Conservation (phyloP, 2,888 invertebrate genomes). For the Rhagium mordax region DNA sequence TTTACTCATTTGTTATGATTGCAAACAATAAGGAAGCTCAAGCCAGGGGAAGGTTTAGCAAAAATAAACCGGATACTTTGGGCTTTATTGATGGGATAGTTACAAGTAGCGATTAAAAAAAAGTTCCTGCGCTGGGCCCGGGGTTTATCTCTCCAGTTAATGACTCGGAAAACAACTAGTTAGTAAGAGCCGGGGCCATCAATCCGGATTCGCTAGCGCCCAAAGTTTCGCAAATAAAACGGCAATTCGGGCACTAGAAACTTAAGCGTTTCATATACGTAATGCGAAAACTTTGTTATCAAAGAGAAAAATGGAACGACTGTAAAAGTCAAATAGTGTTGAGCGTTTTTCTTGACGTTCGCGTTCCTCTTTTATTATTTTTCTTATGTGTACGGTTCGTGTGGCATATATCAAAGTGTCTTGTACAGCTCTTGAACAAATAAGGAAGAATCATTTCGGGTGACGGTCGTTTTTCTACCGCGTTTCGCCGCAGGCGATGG, state of each 20-base stretch:
- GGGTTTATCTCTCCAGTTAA: no score
- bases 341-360: slow-evolving; percentile 23
- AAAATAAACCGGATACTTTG: no score
- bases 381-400: slow-evolving; percentile 53
- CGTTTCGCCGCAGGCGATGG: neutral
- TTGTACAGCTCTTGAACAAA: slow-evolving; percentile 62
- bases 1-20: no score
- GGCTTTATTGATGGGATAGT: no score
- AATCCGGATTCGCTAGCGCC: no score
- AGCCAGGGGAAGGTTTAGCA: no score
- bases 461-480: slow-evolving; percentile 45
- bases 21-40: no score
- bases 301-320: slow-evolving; percentile 21
- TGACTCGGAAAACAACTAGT: no score
- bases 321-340: slow-evolving; percentile 19
- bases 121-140: no score
- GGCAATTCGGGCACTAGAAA: neutral
- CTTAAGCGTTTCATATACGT: slow-evolving; percentile 1
- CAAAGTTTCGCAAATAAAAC: neutral
- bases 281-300: neutral
- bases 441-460: slow-evolving; percentile 60
- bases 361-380: slow-evolving; percentile 45
- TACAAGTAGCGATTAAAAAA: no score
- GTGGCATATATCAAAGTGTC: slow-evolving; percentile 63
- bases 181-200: no score